Conservation (phyloP, 2,888 invertebrate species). For the Clivina fossor region DNA sequence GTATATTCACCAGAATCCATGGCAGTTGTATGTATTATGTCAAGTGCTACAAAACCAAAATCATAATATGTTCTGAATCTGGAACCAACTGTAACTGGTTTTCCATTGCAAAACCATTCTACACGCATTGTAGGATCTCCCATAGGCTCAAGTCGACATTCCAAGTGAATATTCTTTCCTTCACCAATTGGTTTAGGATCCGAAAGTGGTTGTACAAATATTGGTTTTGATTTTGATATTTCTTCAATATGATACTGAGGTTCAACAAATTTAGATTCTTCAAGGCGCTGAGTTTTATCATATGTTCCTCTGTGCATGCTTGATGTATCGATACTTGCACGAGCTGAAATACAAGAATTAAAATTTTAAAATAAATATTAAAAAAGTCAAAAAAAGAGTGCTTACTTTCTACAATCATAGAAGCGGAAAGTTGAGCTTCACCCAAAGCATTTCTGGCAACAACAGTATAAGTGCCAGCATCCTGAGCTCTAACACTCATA, state of each 20-base stretch:
- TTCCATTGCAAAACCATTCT: conserved; percentile 95
- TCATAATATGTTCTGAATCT: conserved; percentile 95
- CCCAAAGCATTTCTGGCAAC: conserved; percentile 90
- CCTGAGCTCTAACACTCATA: conserved; percentile 86
- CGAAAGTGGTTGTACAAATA: conserved; percentile 85
- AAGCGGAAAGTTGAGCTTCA: conserved; percentile 79
- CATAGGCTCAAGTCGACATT: conserved; percentile 91
- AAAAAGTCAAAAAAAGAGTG: conserved; percentile 43
- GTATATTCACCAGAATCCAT: conserved; percentile 96
- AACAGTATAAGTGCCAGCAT: conserved; percentile 91
- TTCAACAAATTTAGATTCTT: conserved; percentile 82
- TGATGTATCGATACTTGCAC: conserved; percentile 84
- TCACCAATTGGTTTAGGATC: conserved; percentile 84
- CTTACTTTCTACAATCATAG: conserved; percentile 89
- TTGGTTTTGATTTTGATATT: conserved; percentile 91
- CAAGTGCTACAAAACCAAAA: conserved; percentile 95
- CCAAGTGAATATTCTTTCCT: conserved; percentile 87
- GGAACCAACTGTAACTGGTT: conserved; percentile 83
- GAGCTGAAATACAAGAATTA: conserved; percentile 61
- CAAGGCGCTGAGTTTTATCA: conserved; percentile 85
- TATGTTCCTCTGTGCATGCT: conserved; percentile 86
- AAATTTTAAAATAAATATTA: conserved; percentile 2
- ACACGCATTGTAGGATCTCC: conserved; percentile 95
- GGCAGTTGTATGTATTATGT: conserved; percentile 91
- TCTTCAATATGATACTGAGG: conserved; percentile 89